Evolutionary conservation across 2,888 invertebrate genomes (phyloP).

Genomic region (Athrips mouffetella): DNA sequence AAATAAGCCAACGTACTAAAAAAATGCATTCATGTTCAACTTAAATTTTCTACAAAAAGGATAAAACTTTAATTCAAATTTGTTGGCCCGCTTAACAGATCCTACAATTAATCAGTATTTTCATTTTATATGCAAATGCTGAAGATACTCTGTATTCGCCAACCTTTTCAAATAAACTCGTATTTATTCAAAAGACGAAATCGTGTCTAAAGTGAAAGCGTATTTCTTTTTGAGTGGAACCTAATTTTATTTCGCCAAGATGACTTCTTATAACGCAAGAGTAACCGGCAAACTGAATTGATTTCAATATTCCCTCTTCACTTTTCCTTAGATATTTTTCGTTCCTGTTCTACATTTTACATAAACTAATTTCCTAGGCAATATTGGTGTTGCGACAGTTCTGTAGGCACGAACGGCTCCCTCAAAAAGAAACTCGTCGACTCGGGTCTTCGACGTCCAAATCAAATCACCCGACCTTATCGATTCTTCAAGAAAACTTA

Average conservation of each 20-base stretch:
- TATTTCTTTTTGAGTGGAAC: not conserved
- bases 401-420: slow-evolving; percentile 66
- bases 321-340: slow-evolving; percentile 70
- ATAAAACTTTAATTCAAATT: too few relatives aligned
- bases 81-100: too few relatives aligned
- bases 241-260: slow-evolving; percentile 49
- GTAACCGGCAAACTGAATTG: slow-evolving; percentile 60
- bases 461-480: slow-evolving; percentile 76
- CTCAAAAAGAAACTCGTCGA: slow-evolving; percentile 67
- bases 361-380: slow-evolving; percentile 78
- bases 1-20: too few relatives aligned
- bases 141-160: too few relatives aligned
- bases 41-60: too few relatives aligned
- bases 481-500: slow-evolving; percentile 67
- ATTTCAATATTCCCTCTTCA: slow-evolving; percentile 66
- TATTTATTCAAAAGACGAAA: not conserved
- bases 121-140: too few relatives aligned
- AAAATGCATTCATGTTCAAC: too few relatives aligned
- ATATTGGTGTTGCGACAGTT: slow-evolving; percentile 76
- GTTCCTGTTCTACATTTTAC: slow-evolving; percentile 75
- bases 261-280: slow-evolving; percentile 49
- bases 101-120: too few relatives aligned
- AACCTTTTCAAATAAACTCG: not conserved
- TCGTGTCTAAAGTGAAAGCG: not conserved
- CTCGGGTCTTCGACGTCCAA: slow-evolving; percentile 64